Base-by-base conservation (phyloP, 2,113 vertebrate species). In the Mesitornis unicolor region DNA sequence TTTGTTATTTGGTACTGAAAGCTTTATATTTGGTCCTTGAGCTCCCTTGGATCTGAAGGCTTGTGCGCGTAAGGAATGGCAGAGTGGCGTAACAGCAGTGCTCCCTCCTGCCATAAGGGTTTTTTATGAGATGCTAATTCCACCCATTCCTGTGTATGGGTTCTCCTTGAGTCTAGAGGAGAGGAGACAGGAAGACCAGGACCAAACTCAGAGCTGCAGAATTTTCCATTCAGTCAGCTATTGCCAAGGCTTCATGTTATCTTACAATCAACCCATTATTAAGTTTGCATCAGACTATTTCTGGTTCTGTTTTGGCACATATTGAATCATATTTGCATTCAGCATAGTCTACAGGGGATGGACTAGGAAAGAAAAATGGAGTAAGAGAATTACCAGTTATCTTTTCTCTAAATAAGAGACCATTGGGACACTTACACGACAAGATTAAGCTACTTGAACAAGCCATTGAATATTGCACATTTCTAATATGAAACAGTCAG, bases 41-140 rank as follows among this genome's bases (percentile, higher is more conserved):
- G 8, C 13, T 74, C 9, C 17, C 36, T 86, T 40, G 21, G 2
- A 7, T 83, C 18, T 80, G 31, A 43, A n/a, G 43, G 14, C 28
- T 50, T 63, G 14, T 71, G 38, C 7, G 13, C 33, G 8, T 31
- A 11, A 28, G 20, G 10, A 84, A 35, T 6, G 11, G 25, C 21
- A 59, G 76, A 57, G 26, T 21, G 7, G 14, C 48, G 2, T 53
- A 36, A 64, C 12, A 73, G 28, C 25, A 68, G 28, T 33, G 68
- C 5, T 53, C 2, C 1, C 5, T 71, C 12, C 25, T 59, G 5
- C 5, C 5, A 36, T 40, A 54, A 59, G 16, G 5, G 2, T 1
- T 26, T 43, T 81, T 42, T 29, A 45, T 36, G 48, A 84, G 43
- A 50, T 21, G 8, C 8, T 73, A 60, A 54, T 87, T 84, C 16